Evolutionary conservation across 30 jellyfish, hydroid and myxozoan genomes (phyloP), one percentile per base, ranked within the genome.

Genomic region (Aurelia coerulea): DNA sequence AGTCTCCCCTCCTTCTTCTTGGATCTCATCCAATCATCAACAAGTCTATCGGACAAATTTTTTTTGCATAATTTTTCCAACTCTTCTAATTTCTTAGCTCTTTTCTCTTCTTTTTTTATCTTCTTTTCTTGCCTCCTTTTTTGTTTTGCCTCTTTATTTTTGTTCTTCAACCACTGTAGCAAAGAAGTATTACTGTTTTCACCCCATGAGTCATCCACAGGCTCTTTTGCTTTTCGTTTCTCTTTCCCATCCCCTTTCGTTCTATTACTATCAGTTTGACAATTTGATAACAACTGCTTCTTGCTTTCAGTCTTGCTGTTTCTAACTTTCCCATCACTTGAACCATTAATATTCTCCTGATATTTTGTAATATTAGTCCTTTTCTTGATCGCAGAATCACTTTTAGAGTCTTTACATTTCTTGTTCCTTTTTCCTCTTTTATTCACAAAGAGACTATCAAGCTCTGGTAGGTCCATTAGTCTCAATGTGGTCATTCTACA

Each of bases 11-110:
- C 90, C 16, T 42, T 16, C 51, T 49, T 83, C 63, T 83, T 83
- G 1, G 37, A 19, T 64, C 18, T 54, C 86, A 83, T 83, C 92
- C 92, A 83, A n/a, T 69, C 80, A n/a, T 58, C 62, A 14, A 83
- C 84, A 46, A 70, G 73, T 46, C 58, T 37, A 17, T 73, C 78
- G 0, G 92, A 73, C 14, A 69, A 10, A 34, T 83, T 78, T 41
- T 71, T 69, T 49, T 79, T 33, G 46, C 86, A 70, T 31, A 65
- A 10, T 41, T 83, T 72, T 35, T 70, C 92, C 11, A 72, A 1
- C 63, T 83, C 86, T 56, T 71, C 56, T 10, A 68, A 76, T 41
- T 62, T 70, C 33, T 60, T 73, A 11, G 78, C 74, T 56, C 32
- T 58, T 31, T 53, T 58, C 65, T 83, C 80, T 41, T 83, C 86